Percentiles rank a stretch among this genome's conserved stretches.
Conservation (phyloP, 2,797 vertebrate genomes). For the Dendrocincla tyrannina region DNA sequence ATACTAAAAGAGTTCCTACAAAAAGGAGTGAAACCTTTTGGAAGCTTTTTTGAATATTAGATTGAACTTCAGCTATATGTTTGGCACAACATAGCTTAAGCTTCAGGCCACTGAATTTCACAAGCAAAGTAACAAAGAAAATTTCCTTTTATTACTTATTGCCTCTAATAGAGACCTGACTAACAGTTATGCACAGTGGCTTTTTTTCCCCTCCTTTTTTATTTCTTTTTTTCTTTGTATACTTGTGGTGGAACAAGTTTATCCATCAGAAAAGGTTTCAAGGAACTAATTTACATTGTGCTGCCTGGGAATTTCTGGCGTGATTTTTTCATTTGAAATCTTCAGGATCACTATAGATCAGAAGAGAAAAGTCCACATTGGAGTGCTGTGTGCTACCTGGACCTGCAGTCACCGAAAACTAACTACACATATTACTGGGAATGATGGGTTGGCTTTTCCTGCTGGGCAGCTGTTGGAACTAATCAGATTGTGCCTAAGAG, state of each 20-base stretch:
- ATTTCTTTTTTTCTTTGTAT: fast-evolving
- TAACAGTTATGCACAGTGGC: neutral
- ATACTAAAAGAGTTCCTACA: neutral
- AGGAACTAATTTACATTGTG: neutral
- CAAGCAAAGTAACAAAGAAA: neutral
- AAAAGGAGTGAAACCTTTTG: neutral
- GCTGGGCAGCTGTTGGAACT: neutral
- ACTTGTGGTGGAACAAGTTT: neutral
- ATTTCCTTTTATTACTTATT: neutral
- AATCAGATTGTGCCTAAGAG: constrained; percentile 28
- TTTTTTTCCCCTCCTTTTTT: fast-evolving
- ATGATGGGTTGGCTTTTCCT: neutral
- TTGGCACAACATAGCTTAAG: neutral
- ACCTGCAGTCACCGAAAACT: neutral
- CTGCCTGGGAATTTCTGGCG: neutral
- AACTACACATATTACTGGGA: neutral
- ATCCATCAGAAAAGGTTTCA: neutral
- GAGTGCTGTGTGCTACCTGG: neutral
- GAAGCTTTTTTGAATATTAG: neutral
- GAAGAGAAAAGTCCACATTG: neutral
- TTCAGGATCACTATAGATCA: neutral
- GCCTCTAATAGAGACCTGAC: neutral
- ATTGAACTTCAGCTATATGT: neutral
- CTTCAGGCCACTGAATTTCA: neutral
- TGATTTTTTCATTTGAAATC: neutral